Base-by-base conservation (phyloP, 2,888 invertebrate genomes). In the Caenorhabditis drosophilae region DNA sequence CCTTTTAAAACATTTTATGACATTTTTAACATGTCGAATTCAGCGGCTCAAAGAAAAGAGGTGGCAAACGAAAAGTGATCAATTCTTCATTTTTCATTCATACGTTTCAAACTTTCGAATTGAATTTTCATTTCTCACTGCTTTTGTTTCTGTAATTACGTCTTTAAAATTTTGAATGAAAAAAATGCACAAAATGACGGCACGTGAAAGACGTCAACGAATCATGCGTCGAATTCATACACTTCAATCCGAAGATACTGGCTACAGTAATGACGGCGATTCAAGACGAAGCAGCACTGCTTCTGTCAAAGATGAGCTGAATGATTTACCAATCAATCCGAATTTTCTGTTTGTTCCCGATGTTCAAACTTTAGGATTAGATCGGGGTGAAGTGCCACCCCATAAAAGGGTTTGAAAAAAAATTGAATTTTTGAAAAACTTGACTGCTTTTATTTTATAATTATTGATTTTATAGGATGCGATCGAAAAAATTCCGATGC, bases 401-500 rank as follows among this genome's bases (percentile, higher is more conserved):
- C 76, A 76, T 57, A 70, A 72, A 56, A 68, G 73, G 70, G 76
- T 75, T 48, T 38, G 67, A 53, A 46, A 41, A 35, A 25, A 31
- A 27, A 23, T 55, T 38, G 26, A 46, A 36, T 36, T 36, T 36
- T n/a, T 12, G 6, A 31, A 31, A n/a, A n/a, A n/a, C n/a, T n/a
- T n/a, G n/a, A n/a, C n/a, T 31, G 31, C 12, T 31, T 31, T 31
- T 31, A 9, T 12, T 31, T 31, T 36, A 16, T 9, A 36, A 36
- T 36, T 36, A 36, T 36, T 40, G 40, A 18, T 40, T 40, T 40
- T 15, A 3, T 59, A 82, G 82, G 82, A 82, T 69, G 77, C 77
- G 15, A 75, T 82, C 61, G 82, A 82, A 56, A 80, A 79, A 61
- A 82, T 82, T 35, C 82, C 82, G 38, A 81, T 82, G 60, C 67